phyloP scores from a whole-genome alignment of 2,113 vertebrate genomes.

The Cyphomyrus plagiostoma region DNA sequence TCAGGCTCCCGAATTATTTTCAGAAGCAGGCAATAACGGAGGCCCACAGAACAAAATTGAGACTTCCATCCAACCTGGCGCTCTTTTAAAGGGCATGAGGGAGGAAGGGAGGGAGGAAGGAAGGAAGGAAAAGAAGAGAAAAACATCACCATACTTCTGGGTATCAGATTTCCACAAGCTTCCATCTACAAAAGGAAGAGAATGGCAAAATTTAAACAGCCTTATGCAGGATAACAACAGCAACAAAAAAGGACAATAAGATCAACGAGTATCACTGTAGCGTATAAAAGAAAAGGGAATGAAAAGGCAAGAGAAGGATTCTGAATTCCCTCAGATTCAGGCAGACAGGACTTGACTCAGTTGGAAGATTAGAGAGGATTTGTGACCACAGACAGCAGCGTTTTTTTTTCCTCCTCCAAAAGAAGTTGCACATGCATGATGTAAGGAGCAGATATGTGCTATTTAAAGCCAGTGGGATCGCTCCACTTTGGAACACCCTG shows the following conservation, averaged over 20 bases:
- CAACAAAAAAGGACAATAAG: background rate
- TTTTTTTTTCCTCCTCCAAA: background rate
- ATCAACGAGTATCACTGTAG: background rate
- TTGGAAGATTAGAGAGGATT: conserved; percentile 44
- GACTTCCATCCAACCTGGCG: background rate
- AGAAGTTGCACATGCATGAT: background rate
- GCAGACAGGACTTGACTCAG: conserved; percentile 49
- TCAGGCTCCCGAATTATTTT: background rate
- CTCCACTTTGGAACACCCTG: conserved; percentile 29
- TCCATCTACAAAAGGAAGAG: background rate
- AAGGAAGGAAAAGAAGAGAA: background rate
- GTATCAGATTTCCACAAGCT: background rate
- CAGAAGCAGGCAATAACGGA: background rate
- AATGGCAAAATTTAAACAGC: background rate
- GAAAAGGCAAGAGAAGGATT: conserved; percentile 29
- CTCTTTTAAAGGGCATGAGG: background rate
- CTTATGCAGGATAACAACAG: background rate
- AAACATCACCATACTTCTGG: background rate
- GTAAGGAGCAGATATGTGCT: conserved; percentile 26
- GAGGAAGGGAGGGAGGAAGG: background rate
- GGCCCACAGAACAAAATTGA: background rate
- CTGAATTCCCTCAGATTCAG: conserved; percentile 36
- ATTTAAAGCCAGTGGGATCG: conserved; percentile 40
- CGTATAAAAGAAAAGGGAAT: background rate
- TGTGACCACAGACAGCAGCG: conserved; percentile 31